A percentile compares a stretch with the other conserved stretches of the same genome.
Evolutionary conservation across 2,888 invertebrate species (phyloP).

Genomic region (Xestobium rufovillosum): DNA sequence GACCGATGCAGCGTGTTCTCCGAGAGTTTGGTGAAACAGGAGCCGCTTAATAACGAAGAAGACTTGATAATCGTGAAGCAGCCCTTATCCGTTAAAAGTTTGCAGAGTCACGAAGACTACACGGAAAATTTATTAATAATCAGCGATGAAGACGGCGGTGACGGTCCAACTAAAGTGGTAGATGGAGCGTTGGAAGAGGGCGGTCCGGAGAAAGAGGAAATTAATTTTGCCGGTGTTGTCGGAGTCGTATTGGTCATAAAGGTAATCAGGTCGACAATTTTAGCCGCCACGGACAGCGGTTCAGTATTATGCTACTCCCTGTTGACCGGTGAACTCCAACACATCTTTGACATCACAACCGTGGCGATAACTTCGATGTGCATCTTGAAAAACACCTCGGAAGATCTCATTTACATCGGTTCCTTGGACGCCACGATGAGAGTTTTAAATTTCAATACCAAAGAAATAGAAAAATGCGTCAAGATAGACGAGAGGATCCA

Average conservation of each 20-base stretch:
- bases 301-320: slow-evolving; percentile 54
- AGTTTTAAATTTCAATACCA: slow-evolving; percentile 52
- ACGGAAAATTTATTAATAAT: too few species aligned
- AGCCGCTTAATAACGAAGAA: too few species aligned
- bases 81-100: too few species aligned
- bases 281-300: slow-evolving; percentile 58
- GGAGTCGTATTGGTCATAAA: slow-evolving; percentile 1
- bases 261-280: slow-evolving; percentile 31
- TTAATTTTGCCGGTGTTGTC: background rate
- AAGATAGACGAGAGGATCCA: slow-evolving; percentile 59
- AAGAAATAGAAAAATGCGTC: slow-evolving; percentile 47
- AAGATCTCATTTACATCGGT: slow-evolving; percentile 51
- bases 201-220: too few species aligned
- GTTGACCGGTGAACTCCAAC: slow-evolving; percentile 46
- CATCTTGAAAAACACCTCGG: slow-evolving; percentile 39
- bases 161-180: too few species aligned
- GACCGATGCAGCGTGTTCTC: too few species aligned
- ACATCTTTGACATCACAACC: slow-evolving; percentile 52
- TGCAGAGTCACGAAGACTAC: too few species aligned
- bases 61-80: too few species aligned
- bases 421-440: slow-evolving; percentile 55
- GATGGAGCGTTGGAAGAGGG: too few species aligned
- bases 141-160: too few species aligned
- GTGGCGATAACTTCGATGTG: slow-evolving; percentile 56
- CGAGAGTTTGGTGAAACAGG: too few species aligned